Percentiles rank a stretch among this genome's conserved stretches.
Evolutionary conservation across 1,140 invertebrate species (phyloP).

Genomic region (Stegodyphus dumicola): DNA sequence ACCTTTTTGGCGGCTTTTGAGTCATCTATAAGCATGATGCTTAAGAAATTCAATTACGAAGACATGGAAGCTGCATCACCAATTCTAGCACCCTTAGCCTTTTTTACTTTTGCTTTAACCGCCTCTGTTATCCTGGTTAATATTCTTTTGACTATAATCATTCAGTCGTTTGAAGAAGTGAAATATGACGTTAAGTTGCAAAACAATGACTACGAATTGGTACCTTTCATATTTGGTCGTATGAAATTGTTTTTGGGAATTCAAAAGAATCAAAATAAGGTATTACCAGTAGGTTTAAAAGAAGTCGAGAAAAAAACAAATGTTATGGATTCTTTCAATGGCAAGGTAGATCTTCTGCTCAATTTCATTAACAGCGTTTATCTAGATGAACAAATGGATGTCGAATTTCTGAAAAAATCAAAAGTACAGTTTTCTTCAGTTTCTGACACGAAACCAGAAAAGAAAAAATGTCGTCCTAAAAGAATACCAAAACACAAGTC

Average conservation of each 20-base stretch:
- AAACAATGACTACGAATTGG: conserved; percentile 66
- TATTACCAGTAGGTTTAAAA: not conserved
- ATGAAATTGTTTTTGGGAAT: conserved; percentile 64
- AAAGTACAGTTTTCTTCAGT: not conserved
- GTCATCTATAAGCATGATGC: conserved; percentile 71
- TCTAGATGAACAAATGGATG: conserved; percentile 66
- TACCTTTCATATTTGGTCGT: conserved; percentile 65
- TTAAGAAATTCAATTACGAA: conserved; percentile 72
- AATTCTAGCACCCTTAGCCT: conserved; percentile 69
- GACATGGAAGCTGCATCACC: conserved; percentile 68
- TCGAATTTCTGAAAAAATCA: conserved; percentile 53
- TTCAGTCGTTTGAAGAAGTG: conserved; percentile 68
- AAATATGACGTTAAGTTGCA: conserved; percentile 64
- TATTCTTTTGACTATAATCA: conserved; percentile 72
- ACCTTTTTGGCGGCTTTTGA: conserved; percentile 70
- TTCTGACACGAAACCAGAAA: not conserved
- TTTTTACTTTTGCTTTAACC: conserved; percentile 71
- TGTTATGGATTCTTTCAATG: conserved; percentile 66
- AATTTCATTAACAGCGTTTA: conserved; percentile 69
- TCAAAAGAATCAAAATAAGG: not conserved
- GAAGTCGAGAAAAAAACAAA: conserved; percentile 48
- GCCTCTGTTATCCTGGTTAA: conserved; percentile 72
- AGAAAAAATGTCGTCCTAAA: conserved; percentile 34
- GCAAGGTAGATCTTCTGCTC: conserved; percentile 68
- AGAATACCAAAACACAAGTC: conserved; percentile 41